Evolutionary conservation across 2,888 invertebrate species (phyloP), one percentile per base, ranked within the genome.

Genomic region (Reticulitermes lucifugus): DNA sequence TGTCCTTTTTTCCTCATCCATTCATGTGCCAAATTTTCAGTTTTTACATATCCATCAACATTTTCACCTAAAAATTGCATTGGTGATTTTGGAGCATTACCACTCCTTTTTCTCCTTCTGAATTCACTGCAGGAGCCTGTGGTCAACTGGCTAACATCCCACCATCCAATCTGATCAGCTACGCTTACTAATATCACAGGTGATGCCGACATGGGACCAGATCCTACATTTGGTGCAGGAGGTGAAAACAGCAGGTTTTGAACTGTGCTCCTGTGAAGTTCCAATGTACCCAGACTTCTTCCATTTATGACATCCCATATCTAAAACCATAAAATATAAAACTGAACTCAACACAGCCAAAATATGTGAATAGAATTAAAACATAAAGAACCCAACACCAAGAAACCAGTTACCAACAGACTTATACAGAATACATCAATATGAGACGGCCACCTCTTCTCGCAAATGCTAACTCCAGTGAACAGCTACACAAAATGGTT

Each of bases 101-200:
- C 77, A 77, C 77, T 77, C 5, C n/a, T 21, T 70, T n/a, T 81
- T 43, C 65, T 81, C 10, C 70, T 60, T 12, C 70, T 14, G 18
- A 21, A 43, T n/a, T 43, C 65, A 65, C 81, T 65, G 14, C n/a
- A n/a, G 41, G 25, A n/a, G 4, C 9, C 46, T 10, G 22, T 59
- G 59, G 4, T 14, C 41, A 91, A 86, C 81, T 90, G 90, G 0
- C 91, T 90, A 51, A 93, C 89, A 88, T 93, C 92, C 94, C 94
- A 94, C 93, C 93, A 94, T 0, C 93, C 92, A 46, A 94, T 91
- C 89, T 93, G 93, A 2, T 93, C 91, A 0, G 93, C 93, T 89
- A 93, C 91, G 35, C 93, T 93, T 10, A 93, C 92, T 60, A 94
- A 89, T 55, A 94, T 92, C 5, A 92, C 87, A 0, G 93, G 92